Percentiles rank a stretch among this genome's conserved stretches.
phyloP scores from a whole-genome alignment of 2,113 vertebrate genomes.

The Ageneiosus marmoratus region DNA sequence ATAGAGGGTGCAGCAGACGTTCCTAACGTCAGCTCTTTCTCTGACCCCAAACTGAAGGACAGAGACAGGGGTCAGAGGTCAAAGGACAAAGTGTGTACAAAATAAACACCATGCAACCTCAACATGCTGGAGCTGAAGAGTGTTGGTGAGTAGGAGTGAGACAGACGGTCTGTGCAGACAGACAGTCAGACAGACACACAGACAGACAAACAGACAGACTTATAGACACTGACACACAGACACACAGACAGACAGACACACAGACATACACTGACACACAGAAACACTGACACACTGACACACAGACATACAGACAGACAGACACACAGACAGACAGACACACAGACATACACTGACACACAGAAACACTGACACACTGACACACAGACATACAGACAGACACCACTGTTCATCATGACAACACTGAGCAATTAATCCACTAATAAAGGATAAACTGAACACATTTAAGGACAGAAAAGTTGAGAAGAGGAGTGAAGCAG shows the following conservation, averaged over 20 bases:
- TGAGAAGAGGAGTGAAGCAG: no score
- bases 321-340: background rate
- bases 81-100: slow-evolving; percentile 11
- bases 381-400: no score
- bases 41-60: slow-evolving; percentile 64
- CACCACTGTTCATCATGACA: no score
- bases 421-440: no score
- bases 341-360: no score
- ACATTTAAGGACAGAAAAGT: no score
- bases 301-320: no score
- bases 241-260: background rate
- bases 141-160: background rate
- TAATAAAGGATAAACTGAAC: no score
- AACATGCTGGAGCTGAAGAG: slow-evolving; percentile 22
- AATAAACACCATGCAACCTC: background rate
- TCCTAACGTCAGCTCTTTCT: slow-evolving; percentile 20
- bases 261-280: no score
- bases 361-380: no score
- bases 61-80: slow-evolving; percentile 66
- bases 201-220: background rate
- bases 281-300: no score
- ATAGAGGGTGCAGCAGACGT: slow-evolving; percentile 10
- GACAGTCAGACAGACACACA: background rate
- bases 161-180: background rate
- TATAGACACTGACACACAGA: background rate